Evolutionary conservation across 2,113 vertebrate genomes (phyloP), one percentile per base, ranked within the genome.

Genomic region (Lutjanus erythropterus): DNA sequence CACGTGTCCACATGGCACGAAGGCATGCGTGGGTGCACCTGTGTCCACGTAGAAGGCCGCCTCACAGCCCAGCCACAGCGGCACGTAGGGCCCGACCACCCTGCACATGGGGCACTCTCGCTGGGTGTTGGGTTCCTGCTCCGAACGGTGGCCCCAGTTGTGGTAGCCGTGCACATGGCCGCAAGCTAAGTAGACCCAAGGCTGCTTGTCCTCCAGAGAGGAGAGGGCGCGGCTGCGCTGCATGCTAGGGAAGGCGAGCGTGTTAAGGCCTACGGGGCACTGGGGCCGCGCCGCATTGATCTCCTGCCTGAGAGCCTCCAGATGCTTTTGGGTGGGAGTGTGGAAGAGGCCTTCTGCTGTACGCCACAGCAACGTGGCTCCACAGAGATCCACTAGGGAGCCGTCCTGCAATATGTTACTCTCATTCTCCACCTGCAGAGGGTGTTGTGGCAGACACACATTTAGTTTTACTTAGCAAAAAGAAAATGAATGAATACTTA

Each of bases 21-120:
- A 98, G 66, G 97, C 97, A 0, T 99, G 96, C 0, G 97, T 99
- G 14, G 98, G 98, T 0, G 98, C 97, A 0, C 96, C 98, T 0
- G 97, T 96, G 25, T 99, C 98, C 83, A 99, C 97, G 0, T 99
- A 99, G 86, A 99, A 99, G 0, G 97, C 98, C 0, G 98, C 96
- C 92, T 99, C 98, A 0, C 97, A 99, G 61, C 98, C 98, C 0
- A 99, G 95, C 97, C 97, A 99, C 33, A 99, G 96, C 0, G 97
- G 97, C 46, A 99, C 97, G 0, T 99, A 99, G 52, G 97, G 98
- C 55, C 98, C 98, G 62, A 99, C 91, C 76, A 98, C 94, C 75
- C 97, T 94, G 94, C 98, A 99, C 97, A 99, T 99, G 37, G 98
- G 98, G 53, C 98, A 99, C 77, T 99, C 98, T 4, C 98, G 91